phyloP scores from a whole-genome alignment of 2,797 vertebrate genomes.

The Girardinus metallicus region DNA sequence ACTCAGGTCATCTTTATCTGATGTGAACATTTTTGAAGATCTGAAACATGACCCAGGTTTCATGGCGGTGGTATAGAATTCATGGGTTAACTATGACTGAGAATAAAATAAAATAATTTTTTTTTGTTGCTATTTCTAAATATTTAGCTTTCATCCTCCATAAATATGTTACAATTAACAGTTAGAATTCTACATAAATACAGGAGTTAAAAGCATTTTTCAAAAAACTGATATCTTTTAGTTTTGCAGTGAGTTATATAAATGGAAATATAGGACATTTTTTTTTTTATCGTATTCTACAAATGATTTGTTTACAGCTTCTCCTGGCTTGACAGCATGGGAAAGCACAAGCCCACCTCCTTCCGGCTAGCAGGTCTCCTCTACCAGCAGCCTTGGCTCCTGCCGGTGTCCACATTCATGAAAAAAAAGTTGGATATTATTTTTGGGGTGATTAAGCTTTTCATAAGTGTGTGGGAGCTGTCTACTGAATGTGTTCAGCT shows the following conservation, averaged over 20 bases:
- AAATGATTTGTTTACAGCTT: constrained; percentile 1
- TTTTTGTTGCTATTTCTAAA: neutral
- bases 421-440: neutral
- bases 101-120: neutral
- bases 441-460: constrained; percentile 3
- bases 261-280: neutral
- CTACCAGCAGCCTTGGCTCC: neutral
- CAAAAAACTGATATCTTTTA: neutral
- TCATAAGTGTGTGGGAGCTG: neutral
- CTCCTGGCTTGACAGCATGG: neutral
- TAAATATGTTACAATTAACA: neutral
- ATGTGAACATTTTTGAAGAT: neutral
- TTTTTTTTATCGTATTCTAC: neutral
- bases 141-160: neutral
- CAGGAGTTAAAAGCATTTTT: neutral
- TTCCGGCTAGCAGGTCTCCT: neutral
- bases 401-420: constrained; percentile 1
- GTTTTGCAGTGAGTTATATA: neutral
- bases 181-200: too few species aligned
- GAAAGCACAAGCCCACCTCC: neutral
- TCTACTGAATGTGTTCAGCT: neutral
- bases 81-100: neutral
- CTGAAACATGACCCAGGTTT: neutral
- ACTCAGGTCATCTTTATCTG: neutral
- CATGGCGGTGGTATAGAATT: too few species aligned